Base-by-base conservation (phyloP, 37 sponge, comb jelly and placozoan genomes). In the Haliclona indistincta region DNA sequence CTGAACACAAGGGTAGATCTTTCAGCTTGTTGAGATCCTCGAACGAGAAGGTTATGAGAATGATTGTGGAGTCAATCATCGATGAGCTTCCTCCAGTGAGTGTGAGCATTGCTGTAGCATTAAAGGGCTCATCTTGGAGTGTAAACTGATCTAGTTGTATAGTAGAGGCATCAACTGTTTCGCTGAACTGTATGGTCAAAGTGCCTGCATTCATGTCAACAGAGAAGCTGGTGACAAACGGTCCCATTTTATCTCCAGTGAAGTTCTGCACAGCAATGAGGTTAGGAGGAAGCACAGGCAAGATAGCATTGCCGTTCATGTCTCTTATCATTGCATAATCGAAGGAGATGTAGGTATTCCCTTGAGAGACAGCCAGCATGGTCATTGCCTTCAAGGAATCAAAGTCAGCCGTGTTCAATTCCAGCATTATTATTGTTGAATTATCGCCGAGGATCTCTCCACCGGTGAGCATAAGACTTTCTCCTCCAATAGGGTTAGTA, bases 11-110 rank as follows among this genome's bases (percentile, higher is more conserved):
- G 3, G 62, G 63, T 30, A 82, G 65, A 15, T 82, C 54, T 43
- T 91, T 95, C 34, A 95, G 22, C 47, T 81, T 80, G 74, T 88
- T 95, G 37, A 91, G 65, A 52, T 91, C 91, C 62, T 77, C 93
- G 70, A 85, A 81, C 3, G 80, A 81, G 13, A 95, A 63, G 33
- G 68, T 38, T 4, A 95, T 81, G 29, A 69, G 56, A 35, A 89
- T 53, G 23, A 64, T 56, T 13, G 81, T 70, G 29, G 65, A 61
- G 62, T 91, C 83, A 29, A 19, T n/a, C 49, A 60, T 60, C 17
- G 79, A 70, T 20, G 64, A 66, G 28, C 47, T 55, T 0, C 93
- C 89, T 64, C 93, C 96, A 25, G 89, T 80, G 35, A 95, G 76
- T 25, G 77, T 64, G 33, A 71, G 56, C 54, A 45, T 77, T 35